Base-by-base conservation (phyloP, 2,797 vertebrate species). In the Crax fasciolata region DNA sequence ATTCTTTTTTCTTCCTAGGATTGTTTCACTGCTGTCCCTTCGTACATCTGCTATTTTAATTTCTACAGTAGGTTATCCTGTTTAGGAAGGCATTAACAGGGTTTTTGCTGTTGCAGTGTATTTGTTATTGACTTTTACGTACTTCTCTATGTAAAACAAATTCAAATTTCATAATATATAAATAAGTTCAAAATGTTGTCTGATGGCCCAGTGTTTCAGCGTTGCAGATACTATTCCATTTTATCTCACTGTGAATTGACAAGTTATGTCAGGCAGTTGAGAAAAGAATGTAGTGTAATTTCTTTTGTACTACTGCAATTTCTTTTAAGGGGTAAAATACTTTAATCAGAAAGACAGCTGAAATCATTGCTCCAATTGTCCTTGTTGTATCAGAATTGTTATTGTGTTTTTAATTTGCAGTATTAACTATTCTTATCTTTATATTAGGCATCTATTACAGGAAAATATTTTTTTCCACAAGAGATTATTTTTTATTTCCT, bases 341-440 rank as follows among this genome's bases (percentile, higher is more conserved):
- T 84, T 94, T 51, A 84, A 95, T 88, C 94, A 79, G 77, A 86
- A 82, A 71, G 80, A 44, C 55, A 90, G 46, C 38, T 92, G 84
- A 93, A 90, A 74, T 65, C 13, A 71, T 74, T 75, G 24, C n/a
- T 94, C 46, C 80, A 46, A 73, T 85, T 93, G 71, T 74, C 35
- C 39, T 72, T 70, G 46, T 49, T 72, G 10, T 66, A 52, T 80
- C 57, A 85, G n/a, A 41, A 55, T 61, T 54, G 68, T 11, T 68
- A 52, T 77, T 51, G 78, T 30, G 38, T 57, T 58, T 93, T 83
- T 39, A 65, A 71, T 18, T 68, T 72, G n/a, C 58, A n/a, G 14
- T 51, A 18, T 52, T 44, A 82, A 10, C 35, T 57, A 16, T 74
- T 85, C 14, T 58, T 92, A 13, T 62, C 16, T 74, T 72, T 32